Evolutionary conservation across 2,797 vertebrate genomes (phyloP).

Genomic region (Scleropages formosus): DNA sequence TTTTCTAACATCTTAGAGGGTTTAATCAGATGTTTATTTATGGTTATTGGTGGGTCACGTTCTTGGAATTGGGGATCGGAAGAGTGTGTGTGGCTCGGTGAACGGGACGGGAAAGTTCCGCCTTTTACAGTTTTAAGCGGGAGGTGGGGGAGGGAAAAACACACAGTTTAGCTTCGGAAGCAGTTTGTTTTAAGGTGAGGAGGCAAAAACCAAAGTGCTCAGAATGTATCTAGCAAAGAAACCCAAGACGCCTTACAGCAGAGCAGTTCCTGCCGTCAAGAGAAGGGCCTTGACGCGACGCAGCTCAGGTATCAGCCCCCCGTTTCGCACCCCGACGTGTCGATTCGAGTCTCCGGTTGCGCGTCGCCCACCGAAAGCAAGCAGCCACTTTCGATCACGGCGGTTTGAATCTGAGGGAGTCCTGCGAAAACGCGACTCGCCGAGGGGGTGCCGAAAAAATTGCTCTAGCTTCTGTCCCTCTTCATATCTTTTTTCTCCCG

Average conservation of each 20-base stretch:
- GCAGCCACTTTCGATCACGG: not conserved
- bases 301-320: slow-evolving; percentile 48
- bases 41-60: slow-evolving; percentile 10
- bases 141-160: slow-evolving; percentile 18
- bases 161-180: slow-evolving; percentile 33
- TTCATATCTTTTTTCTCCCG: slow-evolving; percentile 5
- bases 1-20: not conserved
- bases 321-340: slow-evolving; percentile 19
- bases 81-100: slow-evolving; percentile 8
- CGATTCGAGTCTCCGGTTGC: slow-evolving; percentile 12
- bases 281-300: slow-evolving; percentile 29
- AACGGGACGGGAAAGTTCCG: not conserved
- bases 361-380: not conserved
- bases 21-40: slow-evolving; percentile 4
- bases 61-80: slow-evolving; percentile 8
- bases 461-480: not conserved
- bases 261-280: slow-evolving; percentile 30
- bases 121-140: slow-evolving; percentile 6
- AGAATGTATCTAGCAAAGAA: slow-evolving; percentile 38
- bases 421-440: not conserved
- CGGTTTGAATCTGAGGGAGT: not conserved
- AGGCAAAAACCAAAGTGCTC: slow-evolving; percentile 45
- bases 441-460: not conserved
- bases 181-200: slow-evolving; percentile 33
- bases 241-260: slow-evolving; percentile 41